Base-by-base conservation (phyloP, 1,140 invertebrate genomes). In the Stratiolaelaps scimitus region DNA sequence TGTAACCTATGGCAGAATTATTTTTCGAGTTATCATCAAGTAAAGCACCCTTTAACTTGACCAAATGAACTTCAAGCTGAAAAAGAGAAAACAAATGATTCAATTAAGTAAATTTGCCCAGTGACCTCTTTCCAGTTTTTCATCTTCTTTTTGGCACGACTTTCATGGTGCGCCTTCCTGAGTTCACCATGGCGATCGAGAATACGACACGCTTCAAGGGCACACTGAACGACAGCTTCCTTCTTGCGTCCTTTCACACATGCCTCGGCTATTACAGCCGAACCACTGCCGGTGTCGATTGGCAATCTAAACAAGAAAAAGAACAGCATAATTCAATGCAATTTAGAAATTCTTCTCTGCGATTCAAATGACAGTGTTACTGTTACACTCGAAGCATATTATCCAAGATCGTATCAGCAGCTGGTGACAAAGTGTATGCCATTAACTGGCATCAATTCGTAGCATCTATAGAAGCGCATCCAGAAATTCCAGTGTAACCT, bases 171-270 rank as follows among this genome's bases (percentile, higher is more conserved):
- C 0, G 87, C 81, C 75, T 88, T 84, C 47, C 87, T 75, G 2
- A 92, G 76, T 20, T 89, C 75, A 2, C 88, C 88, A 68, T 85
- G 79, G 65, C 85, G 80, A 74, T 98, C 92, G 1, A 98, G 80
- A 19, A 92, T 84, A 70, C 89, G 78, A 75, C 93, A 97, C 0
- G 92, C 92, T 79, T 97, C 92, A 28, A 97, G 74, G 1, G 92
- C 92, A 77, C 91, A 95, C 66, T 92, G 88, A 7, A 88, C 75
- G 0, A 95, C 88, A 5, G 88, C 87, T 74, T 97, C 92, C 75
- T 93, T 96, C 74, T 95, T 97, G 74, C 92, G 92, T 0, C 89
- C 90, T 68, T 85, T 85, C 43, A 92, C 86, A 15, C 86, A 78
- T 7, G 86, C 85, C 77, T 95, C 89, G 0, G 89, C 91, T 64